Evolutionary conservation across 2,113 vertebrate species (phyloP).

Genomic region (Sphaerodactylus townsendi): DNA sequence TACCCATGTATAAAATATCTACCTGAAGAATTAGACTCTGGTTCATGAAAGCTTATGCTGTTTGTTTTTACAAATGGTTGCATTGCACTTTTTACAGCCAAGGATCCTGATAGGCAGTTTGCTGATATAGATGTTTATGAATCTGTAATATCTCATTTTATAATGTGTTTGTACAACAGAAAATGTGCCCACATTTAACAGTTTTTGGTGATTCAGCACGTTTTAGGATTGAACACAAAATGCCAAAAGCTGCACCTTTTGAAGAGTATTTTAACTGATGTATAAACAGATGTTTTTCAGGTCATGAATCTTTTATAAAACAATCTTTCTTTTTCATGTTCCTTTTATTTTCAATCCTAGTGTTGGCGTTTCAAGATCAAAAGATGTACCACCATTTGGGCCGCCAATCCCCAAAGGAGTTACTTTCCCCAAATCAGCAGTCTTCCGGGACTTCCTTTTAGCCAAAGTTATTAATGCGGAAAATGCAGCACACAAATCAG

Average conservation of each 20-base stretch:
- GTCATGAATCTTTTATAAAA: not conserved
- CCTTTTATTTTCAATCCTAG: constrained; percentile 65
- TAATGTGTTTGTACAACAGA: not conserved
- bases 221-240: not conserved
- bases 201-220: not conserved
- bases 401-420: constrained; percentile 97
- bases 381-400: constrained; percentile 94
- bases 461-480: constrained; percentile 98
- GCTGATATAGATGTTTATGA: not conserved
- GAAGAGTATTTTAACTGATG: not conserved
- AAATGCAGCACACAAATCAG: constrained; percentile 95
- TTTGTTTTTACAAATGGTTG: too few species aligned
- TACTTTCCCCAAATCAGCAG: constrained; percentile 96
- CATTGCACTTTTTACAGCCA: not conserved
- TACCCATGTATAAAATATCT: too few species aligned
- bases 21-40: too few species aligned
- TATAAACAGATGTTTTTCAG: not conserved
- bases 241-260: not conserved
- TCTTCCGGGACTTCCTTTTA: constrained; percentile 98
- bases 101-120: not conserved
- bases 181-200: not conserved
- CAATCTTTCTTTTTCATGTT: not conserved
- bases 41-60: too few species aligned
- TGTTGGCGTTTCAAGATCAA: constrained; percentile 95
- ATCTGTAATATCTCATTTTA: not conserved